A percentile compares a stretch with the other conserved stretches of the same genome.
These are phyloP conservation scores for Spea hammondii DNA, from an alignment of 2,797 vertebrate genomes.

Conservation along the genomic window DNA sequence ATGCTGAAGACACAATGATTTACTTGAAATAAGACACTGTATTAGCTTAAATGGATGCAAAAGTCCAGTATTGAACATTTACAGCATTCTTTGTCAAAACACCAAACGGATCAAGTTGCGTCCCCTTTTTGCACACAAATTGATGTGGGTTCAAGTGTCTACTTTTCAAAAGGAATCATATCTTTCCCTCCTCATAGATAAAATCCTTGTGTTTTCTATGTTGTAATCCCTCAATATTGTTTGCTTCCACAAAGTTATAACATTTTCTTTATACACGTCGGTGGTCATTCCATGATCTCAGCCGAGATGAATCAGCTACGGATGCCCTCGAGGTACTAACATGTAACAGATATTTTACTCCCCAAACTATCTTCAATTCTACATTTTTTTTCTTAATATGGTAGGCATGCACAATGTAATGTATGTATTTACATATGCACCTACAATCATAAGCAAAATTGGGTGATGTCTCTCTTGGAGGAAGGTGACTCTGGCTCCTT, in stretches of 20 bases:
- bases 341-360: too few relatives aligned
- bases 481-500: too few relatives aligned
- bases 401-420: too few relatives aligned
- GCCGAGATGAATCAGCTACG: too few relatives aligned
- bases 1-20: slow-evolving; percentile 82
- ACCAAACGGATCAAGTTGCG: slow-evolving; percentile 65
- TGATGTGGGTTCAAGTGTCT: slow-evolving; percentile 48
- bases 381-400: too few relatives aligned
- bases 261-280: not conserved
- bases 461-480: too few relatives aligned
- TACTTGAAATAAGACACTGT: slow-evolving; percentile 84
- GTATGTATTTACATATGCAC: too few relatives aligned
- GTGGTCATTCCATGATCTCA: not conserved
- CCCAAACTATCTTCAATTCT: too few relatives aligned
- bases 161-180: slow-evolving; percentile 32
- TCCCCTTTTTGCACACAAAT: slow-evolving; percentile 38
- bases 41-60: slow-evolving; percentile 80
- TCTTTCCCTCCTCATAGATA: not conserved
- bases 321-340: too few relatives aligned
- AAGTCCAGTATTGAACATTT: slow-evolving; percentile 78
- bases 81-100: slow-evolving; percentile 65
- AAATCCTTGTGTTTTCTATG: slow-evolving; percentile 26
- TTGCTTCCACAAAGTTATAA: slow-evolving; percentile 16
- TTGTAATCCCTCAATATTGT: slow-evolving; percentile 33
- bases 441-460: too few relatives aligned